Evolutionary conservation across 2,797 vertebrate genomes (phyloP).

Genomic region (Coregonus suidteri): DNA sequence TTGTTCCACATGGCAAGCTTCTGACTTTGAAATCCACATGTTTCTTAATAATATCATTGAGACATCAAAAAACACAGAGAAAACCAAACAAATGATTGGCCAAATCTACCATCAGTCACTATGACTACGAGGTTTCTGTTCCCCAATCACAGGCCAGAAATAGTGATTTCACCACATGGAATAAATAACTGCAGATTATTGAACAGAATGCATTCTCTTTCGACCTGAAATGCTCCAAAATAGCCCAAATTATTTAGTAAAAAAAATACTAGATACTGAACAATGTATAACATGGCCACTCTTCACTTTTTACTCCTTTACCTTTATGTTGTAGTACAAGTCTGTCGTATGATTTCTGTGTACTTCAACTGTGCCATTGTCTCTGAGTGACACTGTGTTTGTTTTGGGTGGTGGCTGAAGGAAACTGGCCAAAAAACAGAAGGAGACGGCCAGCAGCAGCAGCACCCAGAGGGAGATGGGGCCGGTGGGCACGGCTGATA

Average conservation of each 20-base stretch:
- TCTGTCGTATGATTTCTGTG: neutral
- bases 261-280: neutral
- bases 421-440: constrained; percentile 99
- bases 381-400: neutral
- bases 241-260: neutral
- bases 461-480: constrained; percentile 96
- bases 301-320: neutral
- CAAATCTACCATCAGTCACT: neutral
- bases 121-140: neutral
- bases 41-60: neutral
- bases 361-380: constrained; percentile 10
- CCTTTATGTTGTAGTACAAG: neutral
- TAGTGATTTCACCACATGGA: neutral
- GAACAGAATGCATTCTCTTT: neutral
- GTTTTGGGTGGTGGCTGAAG: constrained; percentile 62
- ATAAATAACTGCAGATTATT: constrained; percentile 4
- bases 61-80: neutral
- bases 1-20: constrained; percentile 52
- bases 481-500: constrained; percentile 86
- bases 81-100: neutral
- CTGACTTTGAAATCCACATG: neutral
- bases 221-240: neutral
- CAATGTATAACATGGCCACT: neutral
- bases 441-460: constrained; percentile 90
- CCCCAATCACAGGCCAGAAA: neutral